Base-by-base conservation (phyloP, 2,797 vertebrate species). In the Bucorvus abyssinicus region DNA sequence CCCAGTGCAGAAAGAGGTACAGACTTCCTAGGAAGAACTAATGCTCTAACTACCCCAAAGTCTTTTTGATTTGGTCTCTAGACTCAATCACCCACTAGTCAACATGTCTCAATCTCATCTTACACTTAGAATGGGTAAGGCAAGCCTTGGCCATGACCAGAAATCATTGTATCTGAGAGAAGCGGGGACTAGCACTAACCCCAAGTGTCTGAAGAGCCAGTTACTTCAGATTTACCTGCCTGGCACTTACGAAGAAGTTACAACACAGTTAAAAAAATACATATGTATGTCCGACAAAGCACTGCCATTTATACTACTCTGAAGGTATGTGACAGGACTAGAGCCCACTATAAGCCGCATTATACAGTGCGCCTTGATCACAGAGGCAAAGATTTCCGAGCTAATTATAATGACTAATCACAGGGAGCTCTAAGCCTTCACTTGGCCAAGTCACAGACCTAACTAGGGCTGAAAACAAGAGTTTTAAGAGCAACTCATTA, bases 351-450 rank as follows among this genome's bases (percentile, higher is more conserved):
- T 95, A 94, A 95, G 93, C 93, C 76, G 91, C 84, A 89, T 95
- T 96, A 94, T n/a, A 87, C 87, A 86, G 74, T 29, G 82, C 1
- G 85, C 85, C 77, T 93, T 93, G 88, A 96, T 96, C 94, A 95
- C 82, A 93, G 47, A 93, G 82, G 87, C 82, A 95, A 96, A 97
- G 87, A 92, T 86, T 96, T 96, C 93, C 6, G 78, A 93, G 95
- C 87, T 95, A 95, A 94, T 94, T 93, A 97, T 88, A 97, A 97
- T 89, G 96, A 92, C 86, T 95, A 97, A 97, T 94, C 94, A 95
- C 95, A 91, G 50, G 78, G 92, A 95, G 78, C 74, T 95, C 87
- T 95, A 93, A 96, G 93, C 87, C 91, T 93, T 96, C 88, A 52
- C 74, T 92, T 85, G 90, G 94, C 92, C 91, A 96, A 94, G 59